A percentile compares a stretch with the other conserved stretches of the same genome.
Conservation (phyloP, 1,140 invertebrate genomes). For the Physella acuta region DNA sequence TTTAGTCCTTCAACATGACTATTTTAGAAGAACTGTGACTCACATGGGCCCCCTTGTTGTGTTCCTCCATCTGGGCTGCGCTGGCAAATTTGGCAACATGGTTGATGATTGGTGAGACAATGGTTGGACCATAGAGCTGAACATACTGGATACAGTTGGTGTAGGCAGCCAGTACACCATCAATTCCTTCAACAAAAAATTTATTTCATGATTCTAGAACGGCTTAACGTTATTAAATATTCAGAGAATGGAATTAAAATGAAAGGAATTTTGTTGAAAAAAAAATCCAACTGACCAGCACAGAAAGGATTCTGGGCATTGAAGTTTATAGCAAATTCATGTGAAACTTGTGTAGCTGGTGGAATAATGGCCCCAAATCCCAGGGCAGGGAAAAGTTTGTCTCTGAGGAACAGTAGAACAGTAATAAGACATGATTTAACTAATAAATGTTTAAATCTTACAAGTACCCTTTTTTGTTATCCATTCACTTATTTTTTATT, state of each 20-base stretch:
- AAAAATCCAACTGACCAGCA: conserved; percentile 42
- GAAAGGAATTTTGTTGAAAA: too few relatives aligned
- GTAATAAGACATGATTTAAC: too few relatives aligned
- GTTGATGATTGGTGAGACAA: conserved; percentile 62
- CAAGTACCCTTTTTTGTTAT: too few relatives aligned
- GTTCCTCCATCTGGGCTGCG: conserved; percentile 47
- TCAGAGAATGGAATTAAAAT: too few relatives aligned
- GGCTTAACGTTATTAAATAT: too few relatives aligned
- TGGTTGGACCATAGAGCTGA: conserved; percentile 62
- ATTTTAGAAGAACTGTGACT: too few relatives aligned
- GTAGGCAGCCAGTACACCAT: conserved; percentile 62
- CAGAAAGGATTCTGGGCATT: conserved; percentile 66
- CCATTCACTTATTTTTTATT: too few relatives aligned
- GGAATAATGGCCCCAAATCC: conserved; percentile 60
- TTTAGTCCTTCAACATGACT: too few relatives aligned
- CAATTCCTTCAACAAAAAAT: too few relatives aligned
- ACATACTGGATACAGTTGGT: conserved; percentile 56
- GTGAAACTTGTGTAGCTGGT: conserved; percentile 44
- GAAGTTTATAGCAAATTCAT: conserved; percentile 63
- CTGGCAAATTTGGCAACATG: conserved; percentile 60
- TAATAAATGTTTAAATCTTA: too few relatives aligned
- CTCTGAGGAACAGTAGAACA: too few relatives aligned
- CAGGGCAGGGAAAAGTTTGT: conserved; percentile 59
- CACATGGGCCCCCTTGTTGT: conserved; percentile 43
- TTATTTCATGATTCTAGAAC: too few relatives aligned